Percentiles rank a stretch among this genome's conserved stretches.
These are phyloP conservation scores for Phasia obesa DNA, from an alignment of 2,888 invertebrate species.

Conservation along the genomic window DNA sequence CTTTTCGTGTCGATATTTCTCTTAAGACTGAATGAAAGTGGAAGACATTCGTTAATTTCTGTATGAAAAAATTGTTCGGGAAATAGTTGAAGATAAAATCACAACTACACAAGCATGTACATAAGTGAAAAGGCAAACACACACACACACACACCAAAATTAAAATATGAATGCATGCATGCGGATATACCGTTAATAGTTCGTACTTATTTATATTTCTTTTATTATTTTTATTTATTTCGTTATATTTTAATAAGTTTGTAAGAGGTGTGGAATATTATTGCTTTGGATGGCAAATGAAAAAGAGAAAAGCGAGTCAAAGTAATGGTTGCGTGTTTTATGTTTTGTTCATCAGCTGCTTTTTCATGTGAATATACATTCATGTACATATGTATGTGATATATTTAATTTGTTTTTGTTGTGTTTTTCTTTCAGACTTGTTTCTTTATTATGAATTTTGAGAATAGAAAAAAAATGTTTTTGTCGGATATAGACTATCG, in stretches of 20 bases:
- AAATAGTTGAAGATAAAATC: conserved; percentile 54
- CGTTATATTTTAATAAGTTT: conserved; percentile 16
- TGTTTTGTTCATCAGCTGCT: conserved; percentile 47
- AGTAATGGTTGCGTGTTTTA: conserved; percentile 38
- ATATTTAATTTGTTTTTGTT: too few species aligned
- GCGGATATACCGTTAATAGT: conserved; percentile 16
- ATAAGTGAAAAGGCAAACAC: conserved; percentile 8
- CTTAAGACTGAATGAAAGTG: conserved; percentile 79
- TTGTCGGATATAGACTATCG: too few species aligned
- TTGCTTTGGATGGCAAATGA: conserved; percentile 8
- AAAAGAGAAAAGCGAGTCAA: conserved; percentile 11
- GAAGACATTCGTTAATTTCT: conserved; percentile 63
- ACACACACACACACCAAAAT: not conserved
- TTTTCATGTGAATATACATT: not conserved
- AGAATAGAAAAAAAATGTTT: not conserved
- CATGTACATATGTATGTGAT: not conserved
- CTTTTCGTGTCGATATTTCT: conserved; percentile 82
- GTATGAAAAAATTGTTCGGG: conserved; percentile 65
- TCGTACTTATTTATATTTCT: conserved; percentile 42
- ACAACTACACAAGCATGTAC: conserved; percentile 29
- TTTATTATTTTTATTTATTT: conserved; percentile 28
- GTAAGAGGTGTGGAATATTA: conserved; percentile 16
- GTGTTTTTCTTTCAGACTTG: not conserved
- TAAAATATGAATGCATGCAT: conserved; percentile 1
- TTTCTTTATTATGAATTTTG: conserved; percentile 26